These are phyloP conservation scores for Calliopsis andreniformis DNA, from an alignment of 1,140 invertebrate genomes.

Conservation along the genomic window DNA sequence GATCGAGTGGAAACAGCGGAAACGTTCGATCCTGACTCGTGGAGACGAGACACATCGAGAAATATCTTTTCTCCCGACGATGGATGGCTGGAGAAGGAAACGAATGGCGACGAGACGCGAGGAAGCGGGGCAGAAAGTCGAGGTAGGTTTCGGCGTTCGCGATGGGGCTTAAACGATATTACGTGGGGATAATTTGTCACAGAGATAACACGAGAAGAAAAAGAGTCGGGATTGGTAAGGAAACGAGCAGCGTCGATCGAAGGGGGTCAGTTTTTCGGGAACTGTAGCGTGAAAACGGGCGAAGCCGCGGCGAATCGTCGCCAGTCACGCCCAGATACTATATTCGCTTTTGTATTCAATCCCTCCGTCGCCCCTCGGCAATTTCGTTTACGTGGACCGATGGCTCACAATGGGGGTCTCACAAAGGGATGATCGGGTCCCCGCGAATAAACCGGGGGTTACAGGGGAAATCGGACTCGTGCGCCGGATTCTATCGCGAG, in stretches of 20 bases:
- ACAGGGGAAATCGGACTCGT: constrained; percentile 73
- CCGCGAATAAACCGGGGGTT: constrained; percentile 73
- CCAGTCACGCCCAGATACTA: constrained; percentile 78
- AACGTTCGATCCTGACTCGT: neutral
- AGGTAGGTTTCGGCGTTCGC: too few relatives aligned
- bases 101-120: too few relatives aligned
- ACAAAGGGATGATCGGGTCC: constrained; percentile 75
- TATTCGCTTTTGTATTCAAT: constrained; percentile 76
- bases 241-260: constrained; percentile 19
- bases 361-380: constrained; percentile 70
- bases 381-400: constrained; percentile 77
- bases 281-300: constrained; percentile 73
- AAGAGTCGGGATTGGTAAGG: neutral
- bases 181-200: constrained; percentile 1
- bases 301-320: constrained; percentile 73
- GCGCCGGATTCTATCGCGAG: constrained; percentile 70
- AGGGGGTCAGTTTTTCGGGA: constrained; percentile 70
- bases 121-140: neutral
- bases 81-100: neutral
- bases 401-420: constrained; percentile 71
- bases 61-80: neutral
- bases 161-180: constrained; percentile 1
- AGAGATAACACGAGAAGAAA: neutral
- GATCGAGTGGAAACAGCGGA: too few relatives aligned
- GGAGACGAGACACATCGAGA: neutral